These are phyloP conservation scores for Coecobrya sp. DNA, from an alignment of 2,888 invertebrate species.

Conservation along the genomic window DNA sequence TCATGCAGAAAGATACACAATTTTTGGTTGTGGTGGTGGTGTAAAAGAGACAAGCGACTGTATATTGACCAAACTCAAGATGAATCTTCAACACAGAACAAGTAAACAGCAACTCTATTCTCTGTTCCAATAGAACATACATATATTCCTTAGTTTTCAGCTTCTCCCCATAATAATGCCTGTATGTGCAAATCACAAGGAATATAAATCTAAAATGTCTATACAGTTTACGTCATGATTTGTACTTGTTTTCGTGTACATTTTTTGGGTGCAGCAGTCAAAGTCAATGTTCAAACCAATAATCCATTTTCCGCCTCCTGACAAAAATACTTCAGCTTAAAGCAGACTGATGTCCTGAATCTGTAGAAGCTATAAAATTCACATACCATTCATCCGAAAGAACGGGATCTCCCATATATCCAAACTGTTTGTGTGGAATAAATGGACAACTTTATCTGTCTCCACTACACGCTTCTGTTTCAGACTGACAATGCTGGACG, in stretches of 20 bases:
- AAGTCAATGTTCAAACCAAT: conserved; percentile 34
- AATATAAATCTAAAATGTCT: conserved; percentile 5
- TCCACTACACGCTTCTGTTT: conserved; percentile 15
- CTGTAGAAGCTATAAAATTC: neutral
- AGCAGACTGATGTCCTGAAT: neutral
- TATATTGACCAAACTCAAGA: conserved; percentile 43
- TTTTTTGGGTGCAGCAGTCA: neutral
- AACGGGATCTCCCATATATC: neutral
- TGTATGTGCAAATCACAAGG: conserved; percentile 53
- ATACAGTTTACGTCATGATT: neutral
- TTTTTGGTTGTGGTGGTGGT: neutral
- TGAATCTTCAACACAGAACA: conserved; percentile 39
- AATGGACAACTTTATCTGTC: conserved; percentile 41
- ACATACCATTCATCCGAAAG: neutral
- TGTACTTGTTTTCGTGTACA: neutral
- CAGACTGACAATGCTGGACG: neutral
- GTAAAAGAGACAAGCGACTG: neutral
- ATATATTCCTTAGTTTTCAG: neutral
- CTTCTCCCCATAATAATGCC: neutral
- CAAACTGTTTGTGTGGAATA: conserved; percentile 18
- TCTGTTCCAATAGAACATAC: neutral
- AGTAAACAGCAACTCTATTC: neutral
- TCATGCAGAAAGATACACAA: conserved; percentile 67
- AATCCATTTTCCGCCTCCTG: neutral
- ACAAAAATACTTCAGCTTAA: conserved; percentile 9